Conservation (phyloP, 53 echinoderm and acorn worm genomes). For the Paracentrotus lividus region DNA sequence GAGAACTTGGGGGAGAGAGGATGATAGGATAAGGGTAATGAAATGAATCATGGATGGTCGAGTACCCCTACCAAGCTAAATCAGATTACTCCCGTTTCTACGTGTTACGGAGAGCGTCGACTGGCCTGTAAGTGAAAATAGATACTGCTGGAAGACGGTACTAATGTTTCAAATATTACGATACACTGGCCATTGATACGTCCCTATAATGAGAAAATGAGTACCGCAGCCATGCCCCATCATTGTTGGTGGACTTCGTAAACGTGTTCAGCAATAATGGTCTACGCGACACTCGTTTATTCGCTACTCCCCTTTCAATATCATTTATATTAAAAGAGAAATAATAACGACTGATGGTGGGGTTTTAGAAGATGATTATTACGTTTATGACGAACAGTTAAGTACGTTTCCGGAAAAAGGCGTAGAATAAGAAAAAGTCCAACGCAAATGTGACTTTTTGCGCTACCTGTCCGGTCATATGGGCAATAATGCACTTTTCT, state of each 20-base stretch:
- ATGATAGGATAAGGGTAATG: background rate
- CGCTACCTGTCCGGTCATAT: too few relatives aligned
- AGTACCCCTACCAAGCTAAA: slow-evolving; percentile 6
- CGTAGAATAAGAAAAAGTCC: too few relatives aligned
- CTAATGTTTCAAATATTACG: slow-evolving; percentile 15
- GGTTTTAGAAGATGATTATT: too few relatives aligned
- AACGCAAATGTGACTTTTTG: too few relatives aligned
- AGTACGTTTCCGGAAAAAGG: too few relatives aligned
- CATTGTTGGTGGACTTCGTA: background rate
- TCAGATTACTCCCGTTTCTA: slow-evolving; percentile 35
- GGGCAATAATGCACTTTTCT: too few relatives aligned
- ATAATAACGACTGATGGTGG: too few relatives aligned
- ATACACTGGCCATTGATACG: slow-evolving; percentile 33
- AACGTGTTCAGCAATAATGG: background rate
- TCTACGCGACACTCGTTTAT: too few relatives aligned
- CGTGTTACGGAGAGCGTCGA: background rate
- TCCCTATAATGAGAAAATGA: slow-evolving; percentile 29
- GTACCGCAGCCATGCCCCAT: background rate
- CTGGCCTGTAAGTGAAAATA: slow-evolving; percentile 5
- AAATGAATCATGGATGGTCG: background rate
- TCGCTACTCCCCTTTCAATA: too few relatives aligned
- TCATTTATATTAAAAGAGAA: too few relatives aligned
- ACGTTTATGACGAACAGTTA: too few relatives aligned
- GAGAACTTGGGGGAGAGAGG: too few relatives aligned
- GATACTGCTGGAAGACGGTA: slow-evolving; percentile 13